Base-by-base conservation (phyloP, 2,888 invertebrate genomes). In the Pemphredon lugubris region DNA sequence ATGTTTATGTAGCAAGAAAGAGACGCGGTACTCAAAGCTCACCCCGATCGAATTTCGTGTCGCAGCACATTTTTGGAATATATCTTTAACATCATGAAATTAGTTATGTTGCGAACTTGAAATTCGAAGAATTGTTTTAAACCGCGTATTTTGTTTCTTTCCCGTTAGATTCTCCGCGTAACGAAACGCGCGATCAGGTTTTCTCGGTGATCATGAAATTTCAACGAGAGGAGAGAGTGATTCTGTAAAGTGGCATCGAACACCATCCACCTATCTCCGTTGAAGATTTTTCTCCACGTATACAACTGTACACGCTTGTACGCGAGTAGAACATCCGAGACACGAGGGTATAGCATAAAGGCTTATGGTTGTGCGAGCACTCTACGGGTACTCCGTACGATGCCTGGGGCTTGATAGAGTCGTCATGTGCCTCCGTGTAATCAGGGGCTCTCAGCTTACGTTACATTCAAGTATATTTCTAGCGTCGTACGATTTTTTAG, bases 401-500 rank as follows among this genome's bases (percentile, higher is more conserved):
- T 72, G 77, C 79, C 71, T 63, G 66, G 45, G 66, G 81, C 68
- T 75, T 76, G 83, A 86, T 85, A 82, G 85, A 86, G 81, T 82
- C 79, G 84, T 85, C 84, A 84, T 83, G 75, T 68, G 78, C 77
- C 78, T 82, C 73, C 60, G 75, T 75, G 75, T 77, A 82, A 85
- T 83, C 82, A 83, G 82, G 75, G 81, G 79, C 81, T 84, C 83
- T 82, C 82, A 84, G 79, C 73, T 77, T 63, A 63, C 20, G 51
- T 2, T 70, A 14, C 69, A 42, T 59, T 20, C 37, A 30, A 5
- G 2, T 32, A 30, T 11, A 21, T 32, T 54, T 42, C 54, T 20
- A 40, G 5, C 18, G 2, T 40, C 40, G 6, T 26, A 26, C n/a
- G n/a, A n/a, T n/a, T n/a, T n/a, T n/a, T n/a, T n/a, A n/a, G n/a